Conservation (phyloP, 1,140 invertebrate species). For the Hylaeus volcanicus region DNA sequence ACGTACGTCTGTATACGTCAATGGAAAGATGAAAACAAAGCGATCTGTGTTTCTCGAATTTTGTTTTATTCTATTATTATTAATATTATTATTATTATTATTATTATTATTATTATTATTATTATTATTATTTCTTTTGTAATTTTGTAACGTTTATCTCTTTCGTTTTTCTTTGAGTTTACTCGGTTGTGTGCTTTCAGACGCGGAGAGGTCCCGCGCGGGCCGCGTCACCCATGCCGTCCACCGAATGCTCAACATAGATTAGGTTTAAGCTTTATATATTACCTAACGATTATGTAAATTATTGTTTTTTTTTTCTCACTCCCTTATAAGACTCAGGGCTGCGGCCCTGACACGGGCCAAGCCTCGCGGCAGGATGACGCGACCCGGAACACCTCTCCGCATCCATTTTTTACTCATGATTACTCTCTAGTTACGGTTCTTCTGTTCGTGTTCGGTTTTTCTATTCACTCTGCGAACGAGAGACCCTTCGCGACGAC, state of each 20-base stretch:
- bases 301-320: conserved; percentile 71
- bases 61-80: conserved; percentile 39
- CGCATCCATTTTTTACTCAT: conserved; percentile 18
- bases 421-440: conserved; percentile 8
- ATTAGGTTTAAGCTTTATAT: conserved; percentile 69
- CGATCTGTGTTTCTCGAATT: conserved; percentile 50
- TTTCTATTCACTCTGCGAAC: not conserved
- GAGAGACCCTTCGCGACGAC: conserved; percentile 10
- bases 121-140: conserved; percentile 34
- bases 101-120: conserved; percentile 24
- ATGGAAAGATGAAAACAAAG: conserved; percentile 31
- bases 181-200: conserved; percentile 53
- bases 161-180: conserved; percentile 17
- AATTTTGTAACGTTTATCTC: conserved; percentile 15
- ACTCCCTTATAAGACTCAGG: conserved; percentile 67
- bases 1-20: conserved; percentile 53
- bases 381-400: conserved; percentile 51
- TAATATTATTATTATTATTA: conserved; percentile 38
- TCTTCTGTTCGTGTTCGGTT: conserved; percentile 30
- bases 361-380: conserved; percentile 65
- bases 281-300: conserved; percentile 70
- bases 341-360: conserved; percentile 24
- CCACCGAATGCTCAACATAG: conserved; percentile 76
- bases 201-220: conserved; percentile 35
- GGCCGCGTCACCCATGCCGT: conserved; percentile 65